phyloP scores from a whole-genome alignment of 2,888 invertebrate species.

The Stomorhina lunata region DNA sequence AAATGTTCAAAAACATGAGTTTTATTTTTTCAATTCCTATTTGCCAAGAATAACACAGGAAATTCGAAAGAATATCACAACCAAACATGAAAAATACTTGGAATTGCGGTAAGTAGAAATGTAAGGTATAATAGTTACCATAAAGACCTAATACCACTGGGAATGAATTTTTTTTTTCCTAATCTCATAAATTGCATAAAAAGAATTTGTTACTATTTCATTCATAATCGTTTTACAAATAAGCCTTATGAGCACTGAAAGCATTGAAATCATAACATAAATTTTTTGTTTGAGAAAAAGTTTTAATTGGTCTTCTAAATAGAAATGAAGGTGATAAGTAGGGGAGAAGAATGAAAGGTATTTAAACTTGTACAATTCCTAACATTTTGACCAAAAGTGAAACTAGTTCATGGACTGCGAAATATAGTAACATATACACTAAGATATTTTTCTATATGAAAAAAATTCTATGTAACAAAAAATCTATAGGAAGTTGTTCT shows the following conservation, averaged over 20 bases:
- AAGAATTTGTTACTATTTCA: slow-evolving; percentile 36
- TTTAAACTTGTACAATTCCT: too few relatives aligned
- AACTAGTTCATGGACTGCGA: too few relatives aligned
- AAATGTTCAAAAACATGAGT: slow-evolving; percentile 25
- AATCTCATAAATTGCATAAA: slow-evolving; percentile 42
- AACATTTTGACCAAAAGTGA: too few relatives aligned
- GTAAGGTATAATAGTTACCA: background rate
- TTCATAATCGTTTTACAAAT: slow-evolving; percentile 34
- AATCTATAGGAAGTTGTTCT: too few relatives aligned
- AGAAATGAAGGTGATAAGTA: background rate
- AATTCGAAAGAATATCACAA: slow-evolving; percentile 35
- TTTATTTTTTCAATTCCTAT: background rate
- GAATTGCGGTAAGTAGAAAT: slow-evolving; percentile 33
- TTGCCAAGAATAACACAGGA: background rate
- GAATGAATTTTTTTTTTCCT: slow-evolving; percentile 5
- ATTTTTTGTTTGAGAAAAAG: background rate
- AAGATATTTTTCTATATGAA: too few relatives aligned
- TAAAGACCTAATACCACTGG: too few relatives aligned
- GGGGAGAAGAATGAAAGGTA: background rate
- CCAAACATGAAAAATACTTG: slow-evolving; percentile 40
- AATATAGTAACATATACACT: too few relatives aligned
- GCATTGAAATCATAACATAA: background rate
- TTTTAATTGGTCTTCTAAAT: background rate
- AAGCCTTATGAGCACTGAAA: background rate
- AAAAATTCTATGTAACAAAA: too few relatives aligned